These are phyloP conservation scores for Dichetophora obliterata DNA, from an alignment of 2,888 invertebrate genomes.

Conservation along the genomic window DNA sequence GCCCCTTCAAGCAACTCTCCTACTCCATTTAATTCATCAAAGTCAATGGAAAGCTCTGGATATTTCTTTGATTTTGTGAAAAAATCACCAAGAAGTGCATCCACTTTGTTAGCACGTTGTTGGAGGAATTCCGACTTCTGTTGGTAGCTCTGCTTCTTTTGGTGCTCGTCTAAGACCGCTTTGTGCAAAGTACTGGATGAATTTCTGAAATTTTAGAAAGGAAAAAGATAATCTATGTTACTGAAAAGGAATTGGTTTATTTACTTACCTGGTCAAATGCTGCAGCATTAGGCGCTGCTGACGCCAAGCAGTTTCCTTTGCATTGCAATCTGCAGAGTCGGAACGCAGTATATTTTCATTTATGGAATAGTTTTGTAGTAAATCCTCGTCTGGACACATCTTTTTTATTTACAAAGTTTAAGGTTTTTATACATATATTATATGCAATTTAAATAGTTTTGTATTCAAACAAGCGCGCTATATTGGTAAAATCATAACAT, in stretches of 20 bases:
- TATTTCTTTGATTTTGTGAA: not conserved
- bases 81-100: not conserved
- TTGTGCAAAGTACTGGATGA: not conserved
- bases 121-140: not conserved
- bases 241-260: too few relatives aligned
- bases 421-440: not conserved
- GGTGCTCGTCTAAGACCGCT: not conserved
- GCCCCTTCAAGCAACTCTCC: conserved; percentile 32
- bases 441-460: not conserved
- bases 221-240: not conserved
- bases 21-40: not conserved
- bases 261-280: conserved; percentile 47
- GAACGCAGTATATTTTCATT: conserved; percentile 43
- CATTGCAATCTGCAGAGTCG: not conserved
- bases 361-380: conserved; percentile 31
- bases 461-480: not conserved
- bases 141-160: not conserved
- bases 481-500: not conserved
- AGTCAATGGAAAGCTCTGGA: conserved; percentile 14
- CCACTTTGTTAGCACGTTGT: conserved; percentile 41
- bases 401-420: not conserved
- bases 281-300: conserved; percentile 51
- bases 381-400: conserved; percentile 31
- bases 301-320: conserved; percentile 54
- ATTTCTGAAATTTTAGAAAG: conserved; percentile 1